Evolutionary conservation across 2,113 vertebrate species (phyloP).

Genomic region (Sapayoa aenigma): DNA sequence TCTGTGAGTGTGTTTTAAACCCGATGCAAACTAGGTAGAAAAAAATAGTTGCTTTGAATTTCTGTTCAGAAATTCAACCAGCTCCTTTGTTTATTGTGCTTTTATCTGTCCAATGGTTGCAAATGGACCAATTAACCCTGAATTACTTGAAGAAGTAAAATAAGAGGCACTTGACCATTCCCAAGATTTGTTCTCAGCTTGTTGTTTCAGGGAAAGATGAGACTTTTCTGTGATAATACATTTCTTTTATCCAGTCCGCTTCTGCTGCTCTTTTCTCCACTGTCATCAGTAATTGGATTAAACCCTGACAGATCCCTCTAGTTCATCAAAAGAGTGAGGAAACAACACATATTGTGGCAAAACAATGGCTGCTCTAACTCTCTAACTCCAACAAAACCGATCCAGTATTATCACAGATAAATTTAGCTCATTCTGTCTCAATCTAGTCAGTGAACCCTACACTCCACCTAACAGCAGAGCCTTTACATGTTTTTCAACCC

Average conservation of each 20-base stretch:
- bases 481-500: background rate
- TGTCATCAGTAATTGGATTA: constrained; percentile 37
- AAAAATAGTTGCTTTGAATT: background rate
- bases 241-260: background rate
- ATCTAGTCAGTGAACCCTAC: background rate
- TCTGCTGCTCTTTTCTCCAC: background rate
- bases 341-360: background rate
- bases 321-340: background rate
- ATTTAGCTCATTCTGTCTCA: background rate
- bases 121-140: background rate
- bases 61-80: background rate
- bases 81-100: background rate
- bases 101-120: background rate
- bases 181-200: background rate
- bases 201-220: background rate
- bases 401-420: background rate
- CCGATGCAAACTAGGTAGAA: background rate
- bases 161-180: background rate
- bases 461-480: background rate
- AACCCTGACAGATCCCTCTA: background rate
- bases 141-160: background rate
- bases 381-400: background rate
- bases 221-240: background rate
- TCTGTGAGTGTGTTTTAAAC: background rate
- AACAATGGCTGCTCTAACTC: background rate